Base-by-base conservation (phyloP, 2,888 invertebrate species). In the Laspeyria flexula region DNA sequence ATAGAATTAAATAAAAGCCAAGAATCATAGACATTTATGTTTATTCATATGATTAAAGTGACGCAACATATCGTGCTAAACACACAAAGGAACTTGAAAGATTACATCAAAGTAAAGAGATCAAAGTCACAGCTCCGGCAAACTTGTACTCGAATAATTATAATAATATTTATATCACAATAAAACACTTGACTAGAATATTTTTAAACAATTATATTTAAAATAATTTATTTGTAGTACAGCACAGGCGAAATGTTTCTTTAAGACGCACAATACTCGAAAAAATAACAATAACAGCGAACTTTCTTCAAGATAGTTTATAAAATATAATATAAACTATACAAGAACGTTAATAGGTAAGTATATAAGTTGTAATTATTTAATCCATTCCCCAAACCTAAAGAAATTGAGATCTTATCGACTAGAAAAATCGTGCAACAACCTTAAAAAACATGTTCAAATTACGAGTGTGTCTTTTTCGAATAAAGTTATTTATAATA, bases 21-120 rank as follows among this genome's bases (percentile, higher is more conserved):
- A 21, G 7, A 12, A 15, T 37, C 12, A 18, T 39, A 31, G 43
- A 49, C 40, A 18, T 39, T 31, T 44, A 50, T 60, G 30, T 79
- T 80, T 79, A 78, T 78, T 80, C 44, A 70, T 73, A 74, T 66
- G 59, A 73, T 63, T 61, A 47, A 75, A 75, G 68, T 69, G 43
- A 65, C 43, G 67, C 65, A 75, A 78, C 61, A 62, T 42, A 73
- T 60, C 44, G 51, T 65, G 63, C 65, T 59, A 65, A 75, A 65
- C 44, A 63, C 51, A 70, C 41, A 65, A 72, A 73, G 48, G 43
- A 71, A 74, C 63, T 63, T 64, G 31, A 67, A 70, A 47, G 57
- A 65, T 42, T 38, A 60, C 47, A 49, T 56, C 46, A 44, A 66
- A 68, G 41, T 53, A 49, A 56, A 57, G 57, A 60, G 18, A 55